These are phyloP conservation scores for Schizopygopsis malacanthus DNA, from an alignment of 2,797 vertebrate genomes.

Conservation along the genomic window DNA sequence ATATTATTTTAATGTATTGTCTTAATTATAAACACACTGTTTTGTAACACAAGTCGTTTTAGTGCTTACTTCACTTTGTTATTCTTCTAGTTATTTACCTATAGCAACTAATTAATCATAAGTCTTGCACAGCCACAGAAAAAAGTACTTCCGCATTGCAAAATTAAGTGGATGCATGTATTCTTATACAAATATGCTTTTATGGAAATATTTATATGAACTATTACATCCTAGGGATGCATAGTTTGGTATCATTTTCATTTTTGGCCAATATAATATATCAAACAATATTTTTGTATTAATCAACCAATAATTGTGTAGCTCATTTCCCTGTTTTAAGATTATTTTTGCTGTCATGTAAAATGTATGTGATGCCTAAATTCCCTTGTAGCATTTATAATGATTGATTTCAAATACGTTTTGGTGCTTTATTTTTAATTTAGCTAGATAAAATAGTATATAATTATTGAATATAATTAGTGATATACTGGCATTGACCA, in stretches of 20 bases:
- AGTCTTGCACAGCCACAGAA: too few species aligned
- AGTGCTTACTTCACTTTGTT: too few species aligned
- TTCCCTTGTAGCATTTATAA: neutral
- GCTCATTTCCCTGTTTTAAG: neutral
- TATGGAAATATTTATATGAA: neutral
- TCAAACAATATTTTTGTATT: neutral
- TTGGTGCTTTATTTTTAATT: neutral
- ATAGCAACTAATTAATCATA: too few species aligned
- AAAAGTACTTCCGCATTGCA: too few species aligned
- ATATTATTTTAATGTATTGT: neutral
- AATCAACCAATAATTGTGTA: neutral
- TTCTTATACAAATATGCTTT: neutral
- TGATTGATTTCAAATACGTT: neutral
- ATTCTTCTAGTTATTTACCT: too few species aligned
- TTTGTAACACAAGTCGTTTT: neutral
- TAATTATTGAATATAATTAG: neutral
- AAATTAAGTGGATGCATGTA: too few species aligned
- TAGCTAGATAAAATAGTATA: neutral
- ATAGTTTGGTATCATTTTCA: neutral
- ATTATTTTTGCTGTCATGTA: neutral
- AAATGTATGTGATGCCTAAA: too few species aligned
- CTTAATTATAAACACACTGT: too few species aligned
- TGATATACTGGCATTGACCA: neutral
- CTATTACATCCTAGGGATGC: neutral
- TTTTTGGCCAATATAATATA: neutral